Base-by-base conservation (phyloP, 2,888 invertebrate species). In the Aporophyla nigra region DNA sequence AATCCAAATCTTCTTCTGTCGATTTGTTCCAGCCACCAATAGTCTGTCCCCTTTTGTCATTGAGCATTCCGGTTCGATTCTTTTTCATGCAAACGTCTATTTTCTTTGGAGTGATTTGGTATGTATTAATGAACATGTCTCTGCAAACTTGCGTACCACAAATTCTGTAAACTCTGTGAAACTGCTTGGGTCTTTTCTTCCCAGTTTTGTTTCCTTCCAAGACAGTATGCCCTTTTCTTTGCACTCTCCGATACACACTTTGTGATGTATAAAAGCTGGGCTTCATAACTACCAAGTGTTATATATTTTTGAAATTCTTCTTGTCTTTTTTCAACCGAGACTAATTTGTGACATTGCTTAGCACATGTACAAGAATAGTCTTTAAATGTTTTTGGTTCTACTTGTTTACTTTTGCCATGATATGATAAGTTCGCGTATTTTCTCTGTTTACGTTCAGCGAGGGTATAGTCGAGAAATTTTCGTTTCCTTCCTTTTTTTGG, bases 251-350 rank as follows among this genome's bases (percentile, higher is more conserved):
- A 73, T 24, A 85, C 79, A 62, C 49, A 62, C 21, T 75, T 76
- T 51, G 58, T 76, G 54, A 85, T 82, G 71, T 71, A 82, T 61
- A 82, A 69, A 74, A 77, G 49, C 68, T 81, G 80, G 59, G 85
- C 74, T 59, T 80, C 78, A 70, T 83, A 85, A 24, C 78, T 76
- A 27, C 79, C 81, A n/a, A 85, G 73, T 46, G 51, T 70, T 21
- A 83, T 69, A 76, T 71, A 85, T 68, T 74, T 81, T 56, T 79
- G 51, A 66, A 83, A 85, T 74, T 85, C 82, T 74, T 79, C 59
- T 71, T 78, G 61, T 59, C 81, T 72, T 71, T 77, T 83, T 65
- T 85, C 79, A 43, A 24, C 40, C 65, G 27, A 58, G 53, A 70
- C 33, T 33, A 70, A 27, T 6, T n/a, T 58, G 46, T 46, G 53